Evolutionary conservation across 1,140 invertebrate species (phyloP), one percentile per base, ranked within the genome.

Genomic region (Triops longicaudatus): DNA sequence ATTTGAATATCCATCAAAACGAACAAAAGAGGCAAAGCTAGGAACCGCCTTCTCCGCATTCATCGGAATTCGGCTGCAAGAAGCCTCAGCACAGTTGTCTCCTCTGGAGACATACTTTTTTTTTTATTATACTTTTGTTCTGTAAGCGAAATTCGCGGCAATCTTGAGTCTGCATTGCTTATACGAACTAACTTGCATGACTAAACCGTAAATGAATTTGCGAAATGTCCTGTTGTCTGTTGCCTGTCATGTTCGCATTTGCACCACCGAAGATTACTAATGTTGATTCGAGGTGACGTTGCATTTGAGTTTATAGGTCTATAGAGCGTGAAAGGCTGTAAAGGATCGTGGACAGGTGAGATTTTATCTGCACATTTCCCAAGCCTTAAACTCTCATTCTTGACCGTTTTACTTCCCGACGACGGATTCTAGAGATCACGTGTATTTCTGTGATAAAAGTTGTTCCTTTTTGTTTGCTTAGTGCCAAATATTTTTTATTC

Each of bases 311-410:
- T 63, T 63, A 63, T 63, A 63, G 44, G 44, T 50, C 44, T 50
- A 50, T 50, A 50, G 44, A 50, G 44, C 44, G 44, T 50, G 44
- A 50, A 50, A 50, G 44, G 50, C 17, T 63, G 50, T 12, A 63
- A 63, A 63, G 50, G n/a, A 63, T 63, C 50, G 50, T 63, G 22
- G 50, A 63, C 50, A 63, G 50, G 50, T 63, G 50, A 63, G 50
- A 63, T 63, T 17, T 63, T 63, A 63, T 63, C 50, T 63, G 3
- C n/a, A 17, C 50, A 63, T 63, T 63, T 63, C 50, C 44, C 50
- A 63, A 63, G 50, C 50, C 22, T 63, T 63, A 63, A 22, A 63
- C 3, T 63, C 10, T 63, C 50, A 63, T 63, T 63, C 50, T 2
- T n/a, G 14, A 14, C 17, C 22, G 3, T 63, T 22, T 63, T 63